phyloP scores from a whole-genome alignment of 2,888 invertebrate species.

The Spialia ferax region DNA sequence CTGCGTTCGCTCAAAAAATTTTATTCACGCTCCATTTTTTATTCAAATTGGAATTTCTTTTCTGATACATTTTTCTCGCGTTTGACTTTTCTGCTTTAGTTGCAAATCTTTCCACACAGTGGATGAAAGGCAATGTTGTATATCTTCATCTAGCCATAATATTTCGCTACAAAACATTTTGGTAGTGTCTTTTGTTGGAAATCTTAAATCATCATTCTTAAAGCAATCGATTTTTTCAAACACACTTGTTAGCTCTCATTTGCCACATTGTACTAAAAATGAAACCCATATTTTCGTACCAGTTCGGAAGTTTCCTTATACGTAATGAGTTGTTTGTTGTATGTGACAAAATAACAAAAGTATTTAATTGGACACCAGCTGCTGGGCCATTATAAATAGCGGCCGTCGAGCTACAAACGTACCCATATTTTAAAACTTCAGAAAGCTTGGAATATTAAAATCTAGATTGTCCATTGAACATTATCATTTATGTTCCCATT shows the following conservation, averaged over 20 bases:
- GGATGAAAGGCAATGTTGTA: neutral
- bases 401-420: slow-evolving; percentile 3
- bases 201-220: too few relatives aligned
- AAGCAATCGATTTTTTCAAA: too few relatives aligned
- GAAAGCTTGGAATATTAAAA: slow-evolving; percentile 3
- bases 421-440: slow-evolving; percentile 5
- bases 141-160: neutral
- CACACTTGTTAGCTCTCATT: too few relatives aligned
- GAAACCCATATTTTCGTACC: too few relatives aligned
- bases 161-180: neutral
- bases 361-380: neutral
- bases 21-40: slow-evolving; percentile 29
- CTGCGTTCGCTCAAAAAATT: slow-evolving; percentile 33
- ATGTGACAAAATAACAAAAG: neutral
- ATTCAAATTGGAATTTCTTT: slow-evolving; percentile 16
- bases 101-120: neutral
- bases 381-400: neutral
- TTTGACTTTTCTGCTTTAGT: neutral
- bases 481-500: neutral
- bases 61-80: slow-evolving; percentile 4
- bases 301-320: too few relatives aligned
- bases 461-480: neutral
- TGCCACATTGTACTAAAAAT: too few relatives aligned
- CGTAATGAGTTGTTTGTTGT: too few relatives aligned
- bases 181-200: too few relatives aligned